Conservation (phyloP, 2,797 vertebrate genomes). For the Tachyglossus aculeatus region DNA sequence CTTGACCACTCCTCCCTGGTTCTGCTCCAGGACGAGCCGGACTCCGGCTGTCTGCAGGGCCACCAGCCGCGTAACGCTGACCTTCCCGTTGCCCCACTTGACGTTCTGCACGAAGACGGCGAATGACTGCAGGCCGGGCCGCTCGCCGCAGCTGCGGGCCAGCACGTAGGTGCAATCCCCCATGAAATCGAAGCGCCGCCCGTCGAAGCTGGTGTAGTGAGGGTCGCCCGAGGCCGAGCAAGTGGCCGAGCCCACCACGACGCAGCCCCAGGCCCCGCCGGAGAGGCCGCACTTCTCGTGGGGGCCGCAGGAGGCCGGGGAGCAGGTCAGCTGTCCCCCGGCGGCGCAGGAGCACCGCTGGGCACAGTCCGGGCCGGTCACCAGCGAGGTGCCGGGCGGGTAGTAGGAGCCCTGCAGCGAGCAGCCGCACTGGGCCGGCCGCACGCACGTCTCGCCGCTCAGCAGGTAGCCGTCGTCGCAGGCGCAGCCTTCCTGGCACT, state of each 20-base stretch:
- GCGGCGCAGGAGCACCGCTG: constrained; percentile 71
- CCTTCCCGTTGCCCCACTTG: constrained; percentile 13
- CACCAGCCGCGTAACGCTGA: constrained; percentile 6
- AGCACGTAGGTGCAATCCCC: constrained; percentile 81
- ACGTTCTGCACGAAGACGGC: constrained; percentile 57
- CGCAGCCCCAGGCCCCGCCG: constrained; percentile 76
- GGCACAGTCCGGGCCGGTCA: constrained; percentile 2
- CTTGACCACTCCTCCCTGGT: constrained; percentile 10
- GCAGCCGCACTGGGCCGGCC: constrained; percentile 80
- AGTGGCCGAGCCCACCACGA: constrained; percentile 65
- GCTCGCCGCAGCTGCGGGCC: constrained; percentile 39
- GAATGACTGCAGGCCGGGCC: constrained; percentile 55
- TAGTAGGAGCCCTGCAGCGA: constrained; percentile 66
- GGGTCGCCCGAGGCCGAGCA: constrained; percentile 82
- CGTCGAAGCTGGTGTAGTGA: constrained; percentile 84
- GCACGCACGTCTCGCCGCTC: constrained; percentile 77
- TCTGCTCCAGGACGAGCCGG: constrained; percentile 53
- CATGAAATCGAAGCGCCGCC: constrained; percentile 73
- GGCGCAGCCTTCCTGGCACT: constrained; percentile 78
- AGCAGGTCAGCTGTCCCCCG: constrained; percentile 67
- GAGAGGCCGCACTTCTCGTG: constrained; percentile 73
- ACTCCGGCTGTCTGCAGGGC: constrained; percentile 48
- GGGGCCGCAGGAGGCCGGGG: constrained; percentile 60
- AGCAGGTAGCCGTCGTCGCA: constrained; percentile 76
- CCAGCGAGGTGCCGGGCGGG: constrained; percentile 32